Evolutionary conservation across 2,888 invertebrate genomes (phyloP).

Genomic region (Drosophila pseudotakahashii): DNA sequence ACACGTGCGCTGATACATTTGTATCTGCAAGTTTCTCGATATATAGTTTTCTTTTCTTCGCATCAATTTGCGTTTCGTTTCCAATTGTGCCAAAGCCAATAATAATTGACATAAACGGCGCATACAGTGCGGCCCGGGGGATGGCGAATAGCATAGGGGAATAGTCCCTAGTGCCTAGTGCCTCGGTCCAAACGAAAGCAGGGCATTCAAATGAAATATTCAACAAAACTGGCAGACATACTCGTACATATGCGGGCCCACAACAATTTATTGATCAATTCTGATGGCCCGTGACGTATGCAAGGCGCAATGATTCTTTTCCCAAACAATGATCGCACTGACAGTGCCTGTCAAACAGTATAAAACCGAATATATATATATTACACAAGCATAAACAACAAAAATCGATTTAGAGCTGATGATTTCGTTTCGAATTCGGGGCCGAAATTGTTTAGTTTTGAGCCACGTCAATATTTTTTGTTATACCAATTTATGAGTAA

Average conservation of each 20-base stretch:
- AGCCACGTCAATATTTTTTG: too few relatives aligned
- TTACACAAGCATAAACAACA: background rate
- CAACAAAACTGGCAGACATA: conserved; percentile 35
- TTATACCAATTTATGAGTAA: too few relatives aligned
- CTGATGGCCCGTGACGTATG: conserved; percentile 38
- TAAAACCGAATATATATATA: conserved; percentile 4
- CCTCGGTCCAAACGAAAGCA: conserved; percentile 41
- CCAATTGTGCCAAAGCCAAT: conserved; percentile 72
- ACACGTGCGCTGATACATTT: conserved; percentile 14
- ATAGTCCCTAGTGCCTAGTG: background rate
- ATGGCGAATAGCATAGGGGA: conserved; percentile 9
- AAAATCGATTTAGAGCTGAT: conserved; percentile 1
- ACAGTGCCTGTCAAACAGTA: conserved; percentile 23
- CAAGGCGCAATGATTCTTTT: conserved; percentile 11
- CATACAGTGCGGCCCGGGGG: conserved; percentile 12
- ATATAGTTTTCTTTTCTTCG: conserved; percentile 64
- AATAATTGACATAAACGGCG: conserved; percentile 72
- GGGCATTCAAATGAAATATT: conserved; percentile 64
- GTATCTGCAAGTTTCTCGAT: conserved; percentile 45
- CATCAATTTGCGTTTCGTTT: conserved; percentile 74
- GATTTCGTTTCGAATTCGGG: background rate
- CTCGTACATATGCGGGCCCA: conserved; percentile 16
- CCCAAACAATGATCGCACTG: conserved; percentile 26
- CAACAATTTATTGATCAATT: conserved; percentile 47
- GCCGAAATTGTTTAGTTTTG: background rate